phyloP scores from a whole-genome alignment of 2,888 invertebrate species.

The Prostheceraeus crozeri region DNA sequence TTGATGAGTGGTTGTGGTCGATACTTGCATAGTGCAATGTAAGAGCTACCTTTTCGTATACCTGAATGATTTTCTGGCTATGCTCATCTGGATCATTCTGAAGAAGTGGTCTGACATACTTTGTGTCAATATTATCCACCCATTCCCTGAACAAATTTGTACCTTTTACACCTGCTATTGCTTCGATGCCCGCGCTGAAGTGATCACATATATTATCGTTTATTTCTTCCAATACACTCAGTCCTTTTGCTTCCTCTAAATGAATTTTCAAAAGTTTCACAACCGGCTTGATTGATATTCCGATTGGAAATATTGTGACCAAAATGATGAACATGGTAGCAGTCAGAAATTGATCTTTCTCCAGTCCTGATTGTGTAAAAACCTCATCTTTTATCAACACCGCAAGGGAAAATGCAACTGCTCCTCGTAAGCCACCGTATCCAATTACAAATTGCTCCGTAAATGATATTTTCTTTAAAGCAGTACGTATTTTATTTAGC shows the following conservation, averaged over 20 bases:
- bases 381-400: constrained; percentile 55
- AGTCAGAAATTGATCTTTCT: constrained; percentile 65
- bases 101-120: no score
- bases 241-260: constrained; percentile 43
- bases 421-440: constrained; percentile 62
- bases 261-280: constrained; percentile 84
- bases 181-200: constrained; percentile 91
- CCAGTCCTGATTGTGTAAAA: neutral
- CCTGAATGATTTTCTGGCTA: no score
- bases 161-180: constrained; percentile 86
- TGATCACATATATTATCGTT: constrained; percentile 71
- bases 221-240: constrained; percentile 36
- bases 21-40: no score
- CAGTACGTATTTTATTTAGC: constrained; percentile 27
- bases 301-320: constrained; percentile 90
- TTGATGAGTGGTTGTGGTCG: no score
- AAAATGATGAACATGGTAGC: constrained; percentile 93
- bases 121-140: no score
- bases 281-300: constrained; percentile 91
- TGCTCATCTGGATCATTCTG: no score
- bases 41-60: no score
- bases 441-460: constrained; percentile 47
- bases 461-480: constrained; percentile 30
- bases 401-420: constrained; percentile 61
- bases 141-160: no score